A percentile compares a stretch with the other conserved stretches of the same genome.
Conservation (phyloP, 2,797 vertebrate genomes). For the Hemibagrus guttatus region DNA sequence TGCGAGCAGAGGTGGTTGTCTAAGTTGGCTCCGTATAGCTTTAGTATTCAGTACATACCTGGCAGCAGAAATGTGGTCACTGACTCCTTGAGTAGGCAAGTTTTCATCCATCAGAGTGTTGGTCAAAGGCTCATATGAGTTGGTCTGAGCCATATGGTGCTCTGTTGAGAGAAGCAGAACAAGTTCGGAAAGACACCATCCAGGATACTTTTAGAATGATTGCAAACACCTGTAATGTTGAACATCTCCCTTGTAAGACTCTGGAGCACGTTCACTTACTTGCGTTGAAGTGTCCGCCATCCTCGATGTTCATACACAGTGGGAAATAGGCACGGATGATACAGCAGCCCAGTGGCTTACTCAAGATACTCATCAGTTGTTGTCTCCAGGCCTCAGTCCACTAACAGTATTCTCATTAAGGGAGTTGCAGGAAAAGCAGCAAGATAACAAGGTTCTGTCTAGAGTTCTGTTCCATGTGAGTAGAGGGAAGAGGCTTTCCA, state of each 20-base stretch:
- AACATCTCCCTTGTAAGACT: background rate
- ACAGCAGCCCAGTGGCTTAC: background rate
- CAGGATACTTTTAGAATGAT: constrained; percentile 38
- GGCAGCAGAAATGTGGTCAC: constrained; percentile 18
- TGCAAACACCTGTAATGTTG: background rate
- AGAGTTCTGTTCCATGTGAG: too few relatives aligned
- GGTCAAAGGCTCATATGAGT: constrained; percentile 28
- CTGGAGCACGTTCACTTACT: background rate
- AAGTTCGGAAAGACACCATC: background rate
- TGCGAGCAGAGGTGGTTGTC: background rate
- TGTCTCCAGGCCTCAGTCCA: too few relatives aligned
- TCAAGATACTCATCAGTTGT: background rate
- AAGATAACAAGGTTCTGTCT: too few relatives aligned
- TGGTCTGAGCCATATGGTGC: constrained; percentile 11
- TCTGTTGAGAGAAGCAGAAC: constrained; percentile 13
- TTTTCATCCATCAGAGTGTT: background rate
- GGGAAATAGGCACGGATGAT: background rate
- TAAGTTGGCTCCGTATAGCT: constrained; percentile 15
- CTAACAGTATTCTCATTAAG: too few relatives aligned
- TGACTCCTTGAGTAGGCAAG: constrained; percentile 8
- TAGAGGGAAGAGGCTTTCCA: background rate
- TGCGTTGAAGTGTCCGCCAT: constrained; percentile 38
- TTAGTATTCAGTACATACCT: constrained; percentile 26
- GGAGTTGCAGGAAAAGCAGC: too few relatives aligned
- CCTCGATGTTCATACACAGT: constrained; percentile 3